Evolutionary conservation across 1,140 invertebrate species (phyloP).

Genomic region (Rhizoglyphus robini): DNA sequence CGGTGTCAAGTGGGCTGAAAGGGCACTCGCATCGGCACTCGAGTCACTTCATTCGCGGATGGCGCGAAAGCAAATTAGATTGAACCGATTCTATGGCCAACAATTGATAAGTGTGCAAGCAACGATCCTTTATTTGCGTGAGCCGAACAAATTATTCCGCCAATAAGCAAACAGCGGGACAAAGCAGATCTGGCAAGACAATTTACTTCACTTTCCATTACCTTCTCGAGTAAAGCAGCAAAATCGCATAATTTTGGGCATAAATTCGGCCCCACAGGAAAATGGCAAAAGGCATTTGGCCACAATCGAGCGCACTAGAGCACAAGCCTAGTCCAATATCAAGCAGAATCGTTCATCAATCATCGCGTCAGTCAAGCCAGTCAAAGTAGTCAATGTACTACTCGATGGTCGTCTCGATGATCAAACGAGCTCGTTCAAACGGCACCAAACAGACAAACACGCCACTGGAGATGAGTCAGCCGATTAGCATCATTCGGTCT

Average conservation of each 20-base stretch:
- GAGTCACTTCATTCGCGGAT: neutral
- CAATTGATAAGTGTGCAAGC: neutral
- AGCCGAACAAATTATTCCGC: slow-evolving; percentile 1
- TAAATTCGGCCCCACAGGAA: neutral
- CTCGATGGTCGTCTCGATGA: too few relatives aligned
- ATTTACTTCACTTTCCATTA: slow-evolving; percentile 12
- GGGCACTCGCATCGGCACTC: neutral
- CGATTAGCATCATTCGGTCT: too few relatives aligned
- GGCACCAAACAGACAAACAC: too few relatives aligned
- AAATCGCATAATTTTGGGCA: slow-evolving; percentile 10
- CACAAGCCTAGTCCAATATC: too few relatives aligned
- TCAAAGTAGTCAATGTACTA: too few relatives aligned
- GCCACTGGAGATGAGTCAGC: too few relatives aligned
- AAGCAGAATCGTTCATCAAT: too few relatives aligned
- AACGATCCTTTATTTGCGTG: slow-evolving; percentile 11
- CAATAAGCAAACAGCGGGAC: neutral
- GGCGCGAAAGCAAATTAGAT: slow-evolving; percentile 5
- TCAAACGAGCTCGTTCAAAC: too few relatives aligned
- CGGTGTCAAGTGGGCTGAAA: neutral
- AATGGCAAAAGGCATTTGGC: neutral
- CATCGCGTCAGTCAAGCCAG: too few relatives aligned
- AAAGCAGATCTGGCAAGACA: neutral
- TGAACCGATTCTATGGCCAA: neutral
- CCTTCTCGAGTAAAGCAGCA: neutral
- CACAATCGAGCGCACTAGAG: neutral